Base-by-base conservation (phyloP, 1,140 invertebrate genomes). In the Arctopsyche grandis region DNA sequence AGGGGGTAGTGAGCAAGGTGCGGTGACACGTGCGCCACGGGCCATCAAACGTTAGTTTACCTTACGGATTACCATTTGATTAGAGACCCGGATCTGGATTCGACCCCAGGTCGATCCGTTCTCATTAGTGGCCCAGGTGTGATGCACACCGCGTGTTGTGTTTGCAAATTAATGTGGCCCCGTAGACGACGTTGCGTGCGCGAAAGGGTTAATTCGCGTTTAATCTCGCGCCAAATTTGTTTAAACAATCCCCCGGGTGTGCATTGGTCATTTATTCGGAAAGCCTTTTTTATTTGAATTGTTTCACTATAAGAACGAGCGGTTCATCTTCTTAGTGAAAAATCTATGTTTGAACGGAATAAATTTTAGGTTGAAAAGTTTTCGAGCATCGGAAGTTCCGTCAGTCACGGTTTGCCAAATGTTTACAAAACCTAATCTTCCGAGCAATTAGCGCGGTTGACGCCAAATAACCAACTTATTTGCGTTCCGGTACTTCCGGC, bases 381-480 rank as follows among this genome's bases (percentile, higher is more conserved):
- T 46, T 52, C 48, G 48, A 52, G 48, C 16, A 14, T 16, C 12
- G 10, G 16, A 52, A 52, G 48, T 52, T 52, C 48, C 24, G 56
- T 75, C 73, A 75, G 16, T 63, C 74, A 76, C 63, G 63, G 19
- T 66, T 26, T 66, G 63, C 21, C 24, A 63, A 46, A 48, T 38
- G 74, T 63, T 63, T 76, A 52, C 74, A 76, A 76, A 76, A 76
- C 74, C 74, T 76, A 76, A 76, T 76, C 74, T 76, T 76, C 74
- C 46, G 46, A 76, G 74, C 48, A 76, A 76, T 76, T 76, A 76
- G 74, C 74, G 74, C 48, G 74, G 74, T 76, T 76, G 74, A 76
- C 74, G 74, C 74, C 74, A 76, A 76, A 63, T 76, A 76, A 24
- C 24, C 26, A 76, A 76, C 56, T 76, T 76, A 63, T 76, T 58